Conservation (phyloP, 2,113 vertebrate genomes). For the Empidonax alnorum region DNA sequence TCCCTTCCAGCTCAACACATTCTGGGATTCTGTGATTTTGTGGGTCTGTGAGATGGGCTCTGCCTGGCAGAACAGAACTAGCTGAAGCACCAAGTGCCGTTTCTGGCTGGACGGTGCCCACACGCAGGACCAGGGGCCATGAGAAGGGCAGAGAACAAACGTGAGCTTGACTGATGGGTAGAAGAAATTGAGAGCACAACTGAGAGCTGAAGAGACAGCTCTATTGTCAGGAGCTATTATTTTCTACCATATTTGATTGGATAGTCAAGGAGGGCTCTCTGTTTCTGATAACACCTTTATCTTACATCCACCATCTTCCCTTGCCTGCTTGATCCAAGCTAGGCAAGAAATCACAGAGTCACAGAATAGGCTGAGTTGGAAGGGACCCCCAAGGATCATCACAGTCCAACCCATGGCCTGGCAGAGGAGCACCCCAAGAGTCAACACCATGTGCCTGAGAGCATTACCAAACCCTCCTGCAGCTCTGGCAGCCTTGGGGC, state of each 20-base stretch:
- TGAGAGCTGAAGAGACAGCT: not conserved
- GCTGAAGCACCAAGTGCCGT: rapidly evolving
- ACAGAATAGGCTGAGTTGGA: too few species aligned
- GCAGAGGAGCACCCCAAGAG: too few species aligned
- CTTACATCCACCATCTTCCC: not conserved
- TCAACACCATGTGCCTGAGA: too few species aligned
- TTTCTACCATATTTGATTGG: not conserved
- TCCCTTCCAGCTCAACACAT: not conserved
- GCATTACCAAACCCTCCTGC: too few species aligned
- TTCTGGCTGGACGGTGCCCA: not conserved
- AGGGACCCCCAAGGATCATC: too few species aligned
- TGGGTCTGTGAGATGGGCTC: not conserved
- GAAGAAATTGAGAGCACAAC: rapidly evolving
- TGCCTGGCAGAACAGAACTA: too few species aligned
- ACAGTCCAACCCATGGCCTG: too few species aligned
- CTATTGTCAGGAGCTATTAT: not conserved
- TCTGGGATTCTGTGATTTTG: not conserved
- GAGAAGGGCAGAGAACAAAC: not conserved
- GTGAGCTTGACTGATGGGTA: not conserved
- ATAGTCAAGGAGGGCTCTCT: not conserved
- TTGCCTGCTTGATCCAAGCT: not conserved
- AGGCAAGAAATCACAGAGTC: not conserved
- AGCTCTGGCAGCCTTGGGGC: too few species aligned
- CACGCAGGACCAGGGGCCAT: rapidly evolving
- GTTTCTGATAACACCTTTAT: not conserved